Percentiles rank a stretch among this genome's conserved stretches.
phyloP scores from a whole-genome alignment of 2,888 invertebrate genomes.

The Drosophila macrospina region DNA sequence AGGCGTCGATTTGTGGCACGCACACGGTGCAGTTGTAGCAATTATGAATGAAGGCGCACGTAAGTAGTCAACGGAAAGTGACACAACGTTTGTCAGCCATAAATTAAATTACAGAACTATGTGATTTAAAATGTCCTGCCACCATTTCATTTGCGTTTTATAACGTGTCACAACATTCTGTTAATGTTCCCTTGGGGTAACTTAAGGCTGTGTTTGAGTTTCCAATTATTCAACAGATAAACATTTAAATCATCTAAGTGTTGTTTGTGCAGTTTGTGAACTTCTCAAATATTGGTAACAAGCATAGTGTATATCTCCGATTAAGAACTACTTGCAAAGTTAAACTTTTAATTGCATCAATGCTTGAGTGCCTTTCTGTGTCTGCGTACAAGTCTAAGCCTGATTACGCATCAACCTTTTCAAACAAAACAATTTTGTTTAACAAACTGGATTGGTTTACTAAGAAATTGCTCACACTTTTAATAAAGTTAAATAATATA shows the following conservation, averaged over 20 bases:
- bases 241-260: neutral
- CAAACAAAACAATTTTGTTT: no score
- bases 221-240: neutral
- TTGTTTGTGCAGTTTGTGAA: neutral
- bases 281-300: neutral
- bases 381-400: no score
- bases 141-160: neutral
- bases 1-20: slow-evolving; percentile 48
- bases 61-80: slow-evolving; percentile 45
- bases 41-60: slow-evolving; percentile 15
- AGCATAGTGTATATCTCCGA: no score
- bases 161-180: neutral
- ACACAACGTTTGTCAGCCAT: slow-evolving; percentile 1
- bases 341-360: no score
- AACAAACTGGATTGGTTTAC: no score
- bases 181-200: slow-evolving; percentile 13
- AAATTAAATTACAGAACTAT: slow-evolving; percentile 4
- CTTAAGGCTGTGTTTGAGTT: slow-evolving; percentile 33
- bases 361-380: no score
- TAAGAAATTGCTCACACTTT: no score
- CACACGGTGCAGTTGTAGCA: slow-evolving; percentile 16
- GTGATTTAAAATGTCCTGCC: slow-evolving; percentile 3
- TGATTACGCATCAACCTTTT: no score
- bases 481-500: no score
- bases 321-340: no score